Conservation (phyloP, 2,113 vertebrate species). For the Oncorhynchus mykiss region DNA sequence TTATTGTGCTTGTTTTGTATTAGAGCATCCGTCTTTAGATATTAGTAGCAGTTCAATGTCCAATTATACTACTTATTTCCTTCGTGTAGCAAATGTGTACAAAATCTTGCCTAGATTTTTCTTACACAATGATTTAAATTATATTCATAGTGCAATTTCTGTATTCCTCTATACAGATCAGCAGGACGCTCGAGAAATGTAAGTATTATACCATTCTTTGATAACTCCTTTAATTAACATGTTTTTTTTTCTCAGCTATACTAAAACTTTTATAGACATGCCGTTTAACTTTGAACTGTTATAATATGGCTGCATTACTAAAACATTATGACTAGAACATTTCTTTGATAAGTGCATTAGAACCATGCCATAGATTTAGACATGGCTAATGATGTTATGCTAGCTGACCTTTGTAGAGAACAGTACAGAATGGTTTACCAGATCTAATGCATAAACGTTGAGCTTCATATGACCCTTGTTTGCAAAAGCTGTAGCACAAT, state of each 20-base stretch:
- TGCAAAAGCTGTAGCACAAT: conserved; percentile 66
- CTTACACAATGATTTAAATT: background rate
- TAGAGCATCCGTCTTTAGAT: background rate
- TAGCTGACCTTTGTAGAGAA: conserved; percentile 8
- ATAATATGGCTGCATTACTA: background rate
- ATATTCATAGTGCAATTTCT: conserved; percentile 38
- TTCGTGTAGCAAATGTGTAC: background rate
- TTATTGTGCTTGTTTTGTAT: background rate
- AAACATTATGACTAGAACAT: background rate
- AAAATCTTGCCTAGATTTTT: background rate
- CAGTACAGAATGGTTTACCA: conserved; percentile 28
- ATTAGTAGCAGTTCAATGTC: background rate
- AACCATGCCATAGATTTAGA: background rate
- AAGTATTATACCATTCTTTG: conserved; percentile 74
- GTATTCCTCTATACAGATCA: conserved; percentile 82
- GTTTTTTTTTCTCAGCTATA: background rate
- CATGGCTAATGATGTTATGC: background rate
- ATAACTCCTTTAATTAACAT: background rate
- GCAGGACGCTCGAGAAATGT: conserved; percentile 90
- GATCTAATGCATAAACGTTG: conserved; percentile 43
- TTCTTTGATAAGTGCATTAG: background rate
- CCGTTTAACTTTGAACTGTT: conserved; percentile 14
- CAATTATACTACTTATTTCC: background rate
- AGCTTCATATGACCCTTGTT: conserved; percentile 62
- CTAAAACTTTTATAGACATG: background rate